Base-by-base conservation (phyloP, 2,888 invertebrate genomes). In the Formica aserva region DNA sequence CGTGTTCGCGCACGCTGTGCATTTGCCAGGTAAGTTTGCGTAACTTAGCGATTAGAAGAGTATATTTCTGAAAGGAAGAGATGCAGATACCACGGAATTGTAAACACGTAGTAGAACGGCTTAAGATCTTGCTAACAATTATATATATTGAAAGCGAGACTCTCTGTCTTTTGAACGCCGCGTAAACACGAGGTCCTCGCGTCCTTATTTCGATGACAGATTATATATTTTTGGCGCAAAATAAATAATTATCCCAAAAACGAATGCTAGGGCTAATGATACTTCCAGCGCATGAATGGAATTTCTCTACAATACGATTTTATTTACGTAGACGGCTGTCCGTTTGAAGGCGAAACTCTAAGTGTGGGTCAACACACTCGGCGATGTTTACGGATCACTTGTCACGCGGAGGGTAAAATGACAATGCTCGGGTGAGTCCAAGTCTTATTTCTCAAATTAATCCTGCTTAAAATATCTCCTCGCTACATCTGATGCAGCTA, bases 1-100 rank as follows among this genome's bases (percentile, higher is more conserved):
- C 29, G 48, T 82, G 3, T 13, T 81, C 11, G 3, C 9, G 8
- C 15, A 52, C 2, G 15, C 32, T 22, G 22, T 11, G n/a, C 69
- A 78, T 41, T 62, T 62, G 5, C 29, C 76, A 83, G 88, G 88
- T 89, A 89, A 8, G 77, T n/a, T 48, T 69, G 11, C 45, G 55
- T 29, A 63, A 63, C n/a, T 45, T 18, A 4, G 2, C 11, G 3
- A 26, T 41, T 60, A 29, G 6, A 3, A 52, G 5, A n/a, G 26
- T 60, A 52, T n/a, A n/a, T 18, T 9, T 29, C 8, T 26, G 13
- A 32, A 11, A 45, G 1, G 48, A 35, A 18, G 3, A n/a, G 0
- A 13, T 29, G 13, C 13, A 15, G 3, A 52, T 11, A 18, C 11
- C 48, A 6, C 22, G 22, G 18, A 22, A 35, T 48, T 48, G 18